A percentile compares a stretch with the other conserved stretches of the same genome.
Evolutionary conservation across 2,888 invertebrate species (phyloP).

Genomic region (Athalia circularis): DNA sequence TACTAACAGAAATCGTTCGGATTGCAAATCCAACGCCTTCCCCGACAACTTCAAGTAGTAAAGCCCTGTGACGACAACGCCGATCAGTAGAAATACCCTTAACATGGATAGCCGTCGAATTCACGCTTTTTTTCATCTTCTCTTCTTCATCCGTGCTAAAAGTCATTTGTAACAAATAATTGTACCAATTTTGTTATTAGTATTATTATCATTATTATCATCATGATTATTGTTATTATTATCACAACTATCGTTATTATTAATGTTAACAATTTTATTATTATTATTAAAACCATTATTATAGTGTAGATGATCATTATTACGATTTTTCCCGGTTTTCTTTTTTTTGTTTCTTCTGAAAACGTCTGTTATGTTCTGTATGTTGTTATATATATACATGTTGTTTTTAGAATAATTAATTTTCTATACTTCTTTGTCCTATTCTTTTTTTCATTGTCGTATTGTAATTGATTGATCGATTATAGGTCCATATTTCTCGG

Average conservation of each 20-base stretch:
- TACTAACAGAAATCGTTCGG: too few relatives aligned
- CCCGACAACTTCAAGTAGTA: too few relatives aligned
- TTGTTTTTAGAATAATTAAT: too few relatives aligned
- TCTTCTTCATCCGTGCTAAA: slow-evolving; percentile 9
- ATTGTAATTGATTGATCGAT: too few relatives aligned
- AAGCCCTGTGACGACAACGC: too few relatives aligned
- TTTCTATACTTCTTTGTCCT: too few relatives aligned
- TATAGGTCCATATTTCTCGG: too few relatives aligned
- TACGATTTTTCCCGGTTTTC: background rate
- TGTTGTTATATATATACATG: too few relatives aligned
- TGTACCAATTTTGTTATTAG: slow-evolving; percentile 28
- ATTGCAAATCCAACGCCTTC: too few relatives aligned
- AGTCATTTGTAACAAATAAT: slow-evolving; percentile 33
- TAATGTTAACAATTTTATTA: background rate
- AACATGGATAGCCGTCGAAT: too few relatives aligned
- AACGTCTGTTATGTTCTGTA: background rate
- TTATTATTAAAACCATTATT: background rate
- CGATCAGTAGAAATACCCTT: too few relatives aligned
- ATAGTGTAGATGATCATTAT: background rate
- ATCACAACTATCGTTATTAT: background rate
- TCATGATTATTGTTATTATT: background rate
- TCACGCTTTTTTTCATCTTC: background rate
- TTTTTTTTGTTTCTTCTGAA: slow-evolving; percentile 1
- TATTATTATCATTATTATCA: slow-evolving; percentile 21
- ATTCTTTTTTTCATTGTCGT: too few relatives aligned